Evolutionary conservation across 1,140 invertebrate species (phyloP).

Genomic region (Physella acuta): DNA sequence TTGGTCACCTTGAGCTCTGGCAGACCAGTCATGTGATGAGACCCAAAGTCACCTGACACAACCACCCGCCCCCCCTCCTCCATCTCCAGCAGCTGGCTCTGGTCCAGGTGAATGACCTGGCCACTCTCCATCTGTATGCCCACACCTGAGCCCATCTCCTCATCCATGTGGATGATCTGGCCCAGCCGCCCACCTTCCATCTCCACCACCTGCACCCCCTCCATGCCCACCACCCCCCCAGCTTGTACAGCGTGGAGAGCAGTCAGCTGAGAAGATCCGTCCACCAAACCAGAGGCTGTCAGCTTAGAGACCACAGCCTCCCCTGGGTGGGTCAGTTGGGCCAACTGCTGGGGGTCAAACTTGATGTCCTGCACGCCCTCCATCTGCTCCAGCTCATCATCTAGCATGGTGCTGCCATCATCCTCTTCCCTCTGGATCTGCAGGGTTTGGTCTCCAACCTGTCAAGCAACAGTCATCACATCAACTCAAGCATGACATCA

Average conservation of each 20-base stretch:
- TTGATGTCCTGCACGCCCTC: slow-evolving; percentile 17
- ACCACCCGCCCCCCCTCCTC: slow-evolving; percentile 7
- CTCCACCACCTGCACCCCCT: slow-evolving; percentile 20
- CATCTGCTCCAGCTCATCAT: slow-evolving; percentile 2
- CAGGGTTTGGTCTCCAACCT: slow-evolving; percentile 22
- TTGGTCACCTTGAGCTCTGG: slow-evolving; percentile 14
- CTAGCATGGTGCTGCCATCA: background rate
- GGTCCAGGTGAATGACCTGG: slow-evolving; percentile 21
- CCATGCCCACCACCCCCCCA: background rate
- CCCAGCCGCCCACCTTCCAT: slow-evolving; percentile 19
- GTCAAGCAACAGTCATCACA: no score
- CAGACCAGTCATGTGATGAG: background rate
- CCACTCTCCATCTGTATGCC: slow-evolving; percentile 21
- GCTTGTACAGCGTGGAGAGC: background rate
- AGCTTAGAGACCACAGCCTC: background rate
- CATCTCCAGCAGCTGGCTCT: slow-evolving; percentile 8
- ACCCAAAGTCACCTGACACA: background rate
- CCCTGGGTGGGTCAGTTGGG: background rate
- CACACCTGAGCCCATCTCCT: background rate
- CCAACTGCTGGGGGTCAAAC: slow-evolving; percentile 18
- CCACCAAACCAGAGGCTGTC: background rate
- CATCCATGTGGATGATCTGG: slow-evolving; percentile 20
- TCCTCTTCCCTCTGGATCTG: slow-evolving; percentile 20
- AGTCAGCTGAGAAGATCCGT: no score
- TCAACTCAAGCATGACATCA: background rate